Base-by-base conservation (phyloP, 2,113 vertebrate species). In the Triplophysa siluroides region DNA sequence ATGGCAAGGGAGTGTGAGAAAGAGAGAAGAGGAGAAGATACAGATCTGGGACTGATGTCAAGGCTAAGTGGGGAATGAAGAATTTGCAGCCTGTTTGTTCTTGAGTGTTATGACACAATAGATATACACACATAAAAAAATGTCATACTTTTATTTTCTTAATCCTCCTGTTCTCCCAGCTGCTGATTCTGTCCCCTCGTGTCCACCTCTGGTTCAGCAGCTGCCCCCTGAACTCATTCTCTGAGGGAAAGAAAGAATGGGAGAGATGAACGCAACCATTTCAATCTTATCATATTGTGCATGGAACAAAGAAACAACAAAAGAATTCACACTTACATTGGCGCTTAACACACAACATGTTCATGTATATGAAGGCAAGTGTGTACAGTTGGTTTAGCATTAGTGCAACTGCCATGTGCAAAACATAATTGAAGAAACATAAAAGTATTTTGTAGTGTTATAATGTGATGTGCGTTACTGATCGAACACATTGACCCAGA, bases 201-300 rank as follows among this genome's bases (percentile, higher is more conserved):
- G 93, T 96, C 94, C 95, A 94, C 94, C 88, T 92, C 86, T 94
- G 95, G 62, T 83, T 98, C 93, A 96, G 89, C 92, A 93, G 93
- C 89, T 95, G 92, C 29, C 93, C 94, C 87, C 90, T 93, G 92
- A 95, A 95, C 83, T 97, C 95, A 98, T 97, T 94, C 91, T 95
- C 95, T 96, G 87, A 78, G 58, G 50, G 58, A 65, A 83, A 64
- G 43, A 66, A 65, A 21, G 75, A 33, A 33, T 33, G 33, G 7
- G 26, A 24, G 14, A 47, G 29, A 64, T 38, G 43, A 64, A 12
- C 9, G 14, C 16, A 60, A 77, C 16, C 52, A 16, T 68, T 56
- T 68, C 6, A 50, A 8, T 38, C 14, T 50, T n/a, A 12, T 9
- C 11, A 12, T 54, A 54, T 6, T 54, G 3, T 4, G 2, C 4